A percentile compares a stretch with the other conserved stretches of the same genome.
Evolutionary conservation across 2,113 vertebrate species (phyloP).

Genomic region (Ceuthmochares aereus): DNA sequence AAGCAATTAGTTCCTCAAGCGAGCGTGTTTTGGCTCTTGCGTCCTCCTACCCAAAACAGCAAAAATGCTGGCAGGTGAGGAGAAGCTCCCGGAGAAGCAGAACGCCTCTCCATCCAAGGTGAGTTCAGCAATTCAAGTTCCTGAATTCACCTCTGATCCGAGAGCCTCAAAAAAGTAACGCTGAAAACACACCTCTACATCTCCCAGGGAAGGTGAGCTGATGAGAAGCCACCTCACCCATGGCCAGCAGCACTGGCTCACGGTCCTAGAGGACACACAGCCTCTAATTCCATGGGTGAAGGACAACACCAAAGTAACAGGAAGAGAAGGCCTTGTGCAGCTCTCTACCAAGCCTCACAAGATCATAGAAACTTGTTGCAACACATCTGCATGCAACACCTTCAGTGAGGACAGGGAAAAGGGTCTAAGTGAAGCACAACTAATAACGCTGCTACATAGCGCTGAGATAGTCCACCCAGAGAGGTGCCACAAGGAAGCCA

Average conservation of each 20-base stretch:
- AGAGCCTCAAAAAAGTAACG: background rate
- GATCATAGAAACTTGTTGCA: background rate
- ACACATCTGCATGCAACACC: background rate
- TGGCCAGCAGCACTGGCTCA: background rate
- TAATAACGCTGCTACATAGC: background rate
- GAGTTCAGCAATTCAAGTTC: background rate
- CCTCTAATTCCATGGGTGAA: rapidly evolving
- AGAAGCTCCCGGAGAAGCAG: background rate
- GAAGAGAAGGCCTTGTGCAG: background rate
- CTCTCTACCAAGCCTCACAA: background rate
- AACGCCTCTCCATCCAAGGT: background rate
- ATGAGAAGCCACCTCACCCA: background rate
- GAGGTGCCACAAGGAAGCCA: background rate
- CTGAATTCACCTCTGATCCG: background rate
- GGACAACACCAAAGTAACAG: background rate
- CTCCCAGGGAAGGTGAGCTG: background rate
- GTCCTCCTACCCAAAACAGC: background rate
- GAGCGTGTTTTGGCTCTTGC: background rate
- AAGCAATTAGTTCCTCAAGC: background rate
- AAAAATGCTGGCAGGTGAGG: background rate
- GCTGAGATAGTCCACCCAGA: background rate
- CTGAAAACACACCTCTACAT: background rate
- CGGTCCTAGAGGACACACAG: background rate
- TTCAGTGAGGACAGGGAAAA: background rate
- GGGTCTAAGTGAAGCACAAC: background rate